Evolutionary conservation across 2,888 invertebrate species (phyloP).

Genomic region (Tetragonula carbonaria): DNA sequence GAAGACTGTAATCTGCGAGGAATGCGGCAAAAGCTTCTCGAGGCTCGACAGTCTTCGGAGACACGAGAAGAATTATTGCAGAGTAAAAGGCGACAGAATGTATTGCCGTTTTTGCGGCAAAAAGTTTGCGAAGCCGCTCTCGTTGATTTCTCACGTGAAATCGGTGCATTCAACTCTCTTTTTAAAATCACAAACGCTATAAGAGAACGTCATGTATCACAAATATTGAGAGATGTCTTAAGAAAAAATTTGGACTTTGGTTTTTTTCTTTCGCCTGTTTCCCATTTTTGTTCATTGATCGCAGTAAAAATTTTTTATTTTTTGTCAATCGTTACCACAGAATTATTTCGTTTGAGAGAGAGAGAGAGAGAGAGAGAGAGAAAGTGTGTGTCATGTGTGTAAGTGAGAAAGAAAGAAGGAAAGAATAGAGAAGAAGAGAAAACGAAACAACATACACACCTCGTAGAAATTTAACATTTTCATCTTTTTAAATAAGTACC

Average conservation of each 20-base stretch:
- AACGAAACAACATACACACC: not conserved
- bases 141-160: conserved; percentile 58
- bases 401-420: not conserved
- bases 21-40: conserved; percentile 76
- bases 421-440: not conserved
- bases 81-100: conserved; percentile 61
- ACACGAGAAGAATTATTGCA: conserved; percentile 78
- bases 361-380: not conserved
- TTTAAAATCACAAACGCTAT: conserved; percentile 1
- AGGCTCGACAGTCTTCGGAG: conserved; percentile 77
- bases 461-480: not conserved
- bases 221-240: not conserved
- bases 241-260: not conserved
- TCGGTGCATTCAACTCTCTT: conserved; percentile 45
- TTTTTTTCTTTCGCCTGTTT: not conserved
- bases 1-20: conserved; percentile 65
- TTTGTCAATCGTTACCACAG: not conserved
- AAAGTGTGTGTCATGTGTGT: too few species aligned
- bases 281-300: too few species aligned
- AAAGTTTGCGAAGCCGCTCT: conserved; percentile 53
- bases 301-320: not conserved
- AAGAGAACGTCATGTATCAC: not conserved
- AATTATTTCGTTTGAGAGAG: not conserved
- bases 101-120: conserved; percentile 59
- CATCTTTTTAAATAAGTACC: not conserved